Conservation (phyloP, 2,113 vertebrate genomes). For the Naja naja region DNA sequence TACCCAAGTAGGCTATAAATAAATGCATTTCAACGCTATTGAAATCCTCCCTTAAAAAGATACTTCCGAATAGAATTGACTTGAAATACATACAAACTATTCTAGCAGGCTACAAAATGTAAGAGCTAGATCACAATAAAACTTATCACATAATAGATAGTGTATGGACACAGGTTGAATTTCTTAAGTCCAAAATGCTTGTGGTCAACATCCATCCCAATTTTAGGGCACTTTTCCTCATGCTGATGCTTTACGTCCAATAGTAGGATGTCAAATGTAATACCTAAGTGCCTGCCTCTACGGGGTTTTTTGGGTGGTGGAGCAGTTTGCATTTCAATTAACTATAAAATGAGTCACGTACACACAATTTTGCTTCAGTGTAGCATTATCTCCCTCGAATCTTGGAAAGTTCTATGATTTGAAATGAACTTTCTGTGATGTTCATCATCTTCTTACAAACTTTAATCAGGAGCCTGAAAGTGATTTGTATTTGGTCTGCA, state of each 20-base stretch:
- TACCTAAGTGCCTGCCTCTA: background rate
- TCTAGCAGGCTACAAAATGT: conserved; percentile 51
- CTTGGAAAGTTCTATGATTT: background rate
- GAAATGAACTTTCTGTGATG: background rate
- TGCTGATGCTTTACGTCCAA: too few species aligned
- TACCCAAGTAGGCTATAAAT: background rate
- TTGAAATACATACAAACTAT: conserved; percentile 33
- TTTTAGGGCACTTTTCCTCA: background rate
- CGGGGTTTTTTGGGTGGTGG: background rate
- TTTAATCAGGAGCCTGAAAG: background rate
- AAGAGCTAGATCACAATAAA: conserved; percentile 42
- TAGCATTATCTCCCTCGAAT: background rate
- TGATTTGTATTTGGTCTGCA: background rate
- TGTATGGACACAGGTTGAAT: background rate
- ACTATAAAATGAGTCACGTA: background rate
- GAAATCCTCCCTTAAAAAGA: background rate
- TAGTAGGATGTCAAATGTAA: background rate
- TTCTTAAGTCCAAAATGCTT: background rate
- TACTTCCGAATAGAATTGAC: background rate
- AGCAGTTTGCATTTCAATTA: background rate
- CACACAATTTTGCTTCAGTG: background rate
- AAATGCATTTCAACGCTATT: background rate
- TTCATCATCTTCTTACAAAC: background rate
- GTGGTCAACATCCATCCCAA: background rate
- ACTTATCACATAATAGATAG: conserved; percentile 25